Conservation (phyloP, 2,888 invertebrate genomes). For the Eupsilia transversa region DNA sequence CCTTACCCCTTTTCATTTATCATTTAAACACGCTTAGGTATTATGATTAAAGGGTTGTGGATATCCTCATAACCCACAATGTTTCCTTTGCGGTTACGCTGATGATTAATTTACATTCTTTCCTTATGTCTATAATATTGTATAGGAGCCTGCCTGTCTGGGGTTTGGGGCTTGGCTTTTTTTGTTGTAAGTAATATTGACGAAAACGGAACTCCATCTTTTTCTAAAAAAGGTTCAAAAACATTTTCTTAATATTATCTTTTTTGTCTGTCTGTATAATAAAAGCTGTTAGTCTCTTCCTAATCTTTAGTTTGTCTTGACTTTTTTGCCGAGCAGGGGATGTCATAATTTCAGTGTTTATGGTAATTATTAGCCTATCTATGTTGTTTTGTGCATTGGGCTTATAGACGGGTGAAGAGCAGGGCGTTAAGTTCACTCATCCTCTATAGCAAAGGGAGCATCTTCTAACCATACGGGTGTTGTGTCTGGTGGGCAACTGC, state of each 20-base stretch:
- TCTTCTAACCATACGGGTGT: no score
- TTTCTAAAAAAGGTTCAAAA: not conserved
- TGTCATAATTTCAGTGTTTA: not conserved
- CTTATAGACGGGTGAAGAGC: no score
- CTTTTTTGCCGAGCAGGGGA: not conserved
- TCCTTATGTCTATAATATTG: constrained; percentile 23
- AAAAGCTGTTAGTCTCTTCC: not conserved
- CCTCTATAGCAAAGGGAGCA: no score
- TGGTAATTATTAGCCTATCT: not conserved
- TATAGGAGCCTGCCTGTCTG: not conserved
- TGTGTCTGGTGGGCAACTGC: no score
- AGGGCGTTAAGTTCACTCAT: no score
- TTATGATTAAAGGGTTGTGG: constrained; percentile 65
- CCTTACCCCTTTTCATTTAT: constrained; percentile 64
- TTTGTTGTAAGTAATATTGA: constrained; percentile 22
- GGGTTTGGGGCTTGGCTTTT: not conserved
- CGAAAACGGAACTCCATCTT: no score
- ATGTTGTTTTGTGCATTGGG: not conserved
- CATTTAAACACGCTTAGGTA: constrained; percentile 66
- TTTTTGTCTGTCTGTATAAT: not conserved
- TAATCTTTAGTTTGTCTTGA: not conserved
- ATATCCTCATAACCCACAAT: constrained; percentile 63
- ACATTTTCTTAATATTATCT: no score
- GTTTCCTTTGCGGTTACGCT: constrained; percentile 58
- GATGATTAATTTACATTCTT: constrained; percentile 65